Percentiles rank a stretch among this genome's conserved stretches.
Evolutionary conservation across 2,888 invertebrate genomes (phyloP).

Genomic region (Lissonota sp.): DNA sequence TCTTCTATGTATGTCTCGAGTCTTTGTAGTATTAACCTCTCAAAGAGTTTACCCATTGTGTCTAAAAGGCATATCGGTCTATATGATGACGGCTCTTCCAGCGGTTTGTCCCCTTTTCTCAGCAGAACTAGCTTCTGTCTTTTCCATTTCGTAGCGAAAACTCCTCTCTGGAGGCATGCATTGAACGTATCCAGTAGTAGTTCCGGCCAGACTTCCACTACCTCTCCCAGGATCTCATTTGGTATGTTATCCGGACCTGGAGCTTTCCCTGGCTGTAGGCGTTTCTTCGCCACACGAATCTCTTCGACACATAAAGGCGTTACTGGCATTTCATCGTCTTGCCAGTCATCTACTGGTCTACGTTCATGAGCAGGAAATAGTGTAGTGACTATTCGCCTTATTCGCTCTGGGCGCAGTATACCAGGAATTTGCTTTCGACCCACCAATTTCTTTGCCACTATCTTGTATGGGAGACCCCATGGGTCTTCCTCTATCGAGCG

Average conservation of each 20-base stretch:
- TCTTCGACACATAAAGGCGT: constrained; percentile 17
- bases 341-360: constrained; percentile 4
- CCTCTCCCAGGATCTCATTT: constrained; percentile 52
- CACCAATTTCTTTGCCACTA: constrained; percentile 12
- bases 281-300: constrained; percentile 12
- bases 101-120: constrained; percentile 53
- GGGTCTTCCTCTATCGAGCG: constrained; percentile 41
- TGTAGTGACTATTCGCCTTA: constrained; percentile 31
- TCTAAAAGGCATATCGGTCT: constrained; percentile 53
- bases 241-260: too few relatives aligned
- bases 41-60: constrained; percentile 53
- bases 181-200: constrained; percentile 50
- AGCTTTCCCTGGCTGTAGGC: constrained; percentile 17
- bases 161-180: constrained; percentile 37
- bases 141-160: constrained; percentile 57
- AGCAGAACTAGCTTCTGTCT: constrained; percentile 56
- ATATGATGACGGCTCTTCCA: constrained; percentile 52
- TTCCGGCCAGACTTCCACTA: constrained; percentile 43
- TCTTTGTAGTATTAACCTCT: constrained; percentile 37
- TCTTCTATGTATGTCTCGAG: too few relatives aligned
- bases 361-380: constrained; percentile 42
- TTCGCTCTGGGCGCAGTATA: constrained; percentile 35
- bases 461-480: constrained; percentile 33
- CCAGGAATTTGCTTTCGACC: constrained; percentile 18
- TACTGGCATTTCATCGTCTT: background rate